These are phyloP conservation scores for Telmatochromis bifrenatus DNA, from an alignment of 2,113 vertebrate species.

Conservation along the genomic window DNA sequence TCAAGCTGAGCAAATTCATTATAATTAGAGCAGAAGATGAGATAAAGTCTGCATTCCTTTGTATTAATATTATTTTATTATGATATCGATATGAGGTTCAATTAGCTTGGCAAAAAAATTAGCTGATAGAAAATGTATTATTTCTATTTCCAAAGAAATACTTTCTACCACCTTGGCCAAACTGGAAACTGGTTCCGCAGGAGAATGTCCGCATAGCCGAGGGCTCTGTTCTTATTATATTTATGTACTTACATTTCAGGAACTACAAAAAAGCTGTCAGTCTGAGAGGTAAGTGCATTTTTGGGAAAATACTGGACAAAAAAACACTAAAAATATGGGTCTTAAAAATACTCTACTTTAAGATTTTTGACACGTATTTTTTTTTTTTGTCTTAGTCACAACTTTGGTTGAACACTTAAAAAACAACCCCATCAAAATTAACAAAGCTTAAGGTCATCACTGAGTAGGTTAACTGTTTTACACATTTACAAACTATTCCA, in stretches of 20 bases:
- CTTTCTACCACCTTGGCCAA: neutral
- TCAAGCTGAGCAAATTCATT: neutral
- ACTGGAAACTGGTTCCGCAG: neutral
- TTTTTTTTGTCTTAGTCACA: neutral
- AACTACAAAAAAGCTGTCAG: neutral
- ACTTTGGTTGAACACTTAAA: neutral
- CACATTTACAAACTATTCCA: neutral
- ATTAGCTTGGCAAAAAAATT: neutral
- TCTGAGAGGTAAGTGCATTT: neutral
- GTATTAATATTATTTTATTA: neutral
- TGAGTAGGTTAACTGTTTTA: neutral
- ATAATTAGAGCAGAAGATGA: neutral
- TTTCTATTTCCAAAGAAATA: neutral
- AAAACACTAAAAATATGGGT: neutral
- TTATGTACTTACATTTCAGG: neutral
- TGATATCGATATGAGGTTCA: neutral
- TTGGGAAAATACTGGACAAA: neutral
- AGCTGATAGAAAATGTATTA: neutral
- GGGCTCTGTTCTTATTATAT: neutral
- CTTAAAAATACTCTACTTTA: neutral
- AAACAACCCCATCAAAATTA: neutral
- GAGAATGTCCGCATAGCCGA: neutral
- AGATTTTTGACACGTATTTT: neutral
- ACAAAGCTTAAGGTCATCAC: neutral
- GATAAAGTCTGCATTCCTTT: neutral